A percentile compares a stretch with the other conserved stretches of the same genome.
Conservation (phyloP, 2,113 vertebrate species). For the Caloenas nicobarica region DNA sequence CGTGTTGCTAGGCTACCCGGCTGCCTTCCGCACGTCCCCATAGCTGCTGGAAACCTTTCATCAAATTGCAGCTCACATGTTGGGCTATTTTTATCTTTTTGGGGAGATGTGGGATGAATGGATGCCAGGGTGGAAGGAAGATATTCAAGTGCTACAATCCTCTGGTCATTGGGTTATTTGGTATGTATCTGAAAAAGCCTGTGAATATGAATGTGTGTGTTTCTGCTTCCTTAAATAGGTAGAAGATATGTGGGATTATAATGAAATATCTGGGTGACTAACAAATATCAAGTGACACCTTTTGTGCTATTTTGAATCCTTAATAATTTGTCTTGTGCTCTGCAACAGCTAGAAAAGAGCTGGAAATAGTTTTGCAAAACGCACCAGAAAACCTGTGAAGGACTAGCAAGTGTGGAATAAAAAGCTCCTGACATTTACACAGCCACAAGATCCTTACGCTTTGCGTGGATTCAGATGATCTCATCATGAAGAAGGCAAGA, state of each 20-base stretch:
- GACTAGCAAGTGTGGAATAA: not conserved
- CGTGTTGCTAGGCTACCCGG: constrained; percentile 78
- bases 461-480: not conserved
- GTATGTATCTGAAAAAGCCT: not conserved
- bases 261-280: not conserved
- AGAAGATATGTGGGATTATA: not conserved
- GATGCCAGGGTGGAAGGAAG: not conserved
- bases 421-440: not conserved
- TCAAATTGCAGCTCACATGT: constrained; percentile 40
- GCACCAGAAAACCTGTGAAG: not conserved
- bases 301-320: not conserved
- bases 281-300: not conserved
- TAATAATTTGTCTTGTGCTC: constrained; percentile 7
- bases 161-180: not conserved
- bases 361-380: not conserved
- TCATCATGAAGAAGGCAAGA: not conserved
- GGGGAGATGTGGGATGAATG: not conserved
- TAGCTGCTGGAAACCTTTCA: constrained; percentile 38
- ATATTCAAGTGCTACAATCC: not conserved
- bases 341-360: not conserved
- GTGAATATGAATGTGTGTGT: not conserved
- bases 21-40: constrained; percentile 47
- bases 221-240: not conserved
- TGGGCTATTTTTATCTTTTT: constrained; percentile 47
- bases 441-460: not conserved